Percentiles rank a stretch among this genome's conserved stretches.
Conservation (phyloP, 2,888 invertebrate species). For the Spisula subtruncata region DNA sequence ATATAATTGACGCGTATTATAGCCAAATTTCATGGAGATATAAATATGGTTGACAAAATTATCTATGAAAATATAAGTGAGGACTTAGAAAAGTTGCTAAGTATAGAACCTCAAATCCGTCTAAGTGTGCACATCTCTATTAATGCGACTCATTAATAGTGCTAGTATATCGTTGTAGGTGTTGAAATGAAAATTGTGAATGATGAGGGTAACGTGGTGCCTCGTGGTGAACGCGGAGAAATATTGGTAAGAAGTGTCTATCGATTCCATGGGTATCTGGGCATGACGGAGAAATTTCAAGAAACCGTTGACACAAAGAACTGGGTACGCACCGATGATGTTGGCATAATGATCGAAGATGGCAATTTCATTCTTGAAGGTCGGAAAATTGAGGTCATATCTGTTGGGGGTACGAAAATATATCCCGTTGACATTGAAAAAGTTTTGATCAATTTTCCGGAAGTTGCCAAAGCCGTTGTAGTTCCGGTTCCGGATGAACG, state of each 20-base stretch:
- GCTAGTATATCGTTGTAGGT: slow-evolving; percentile 49
- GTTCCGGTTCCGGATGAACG: slow-evolving; percentile 60
- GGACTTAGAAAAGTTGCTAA: too few relatives aligned
- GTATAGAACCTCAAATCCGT: too few relatives aligned
- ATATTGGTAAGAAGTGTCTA: slow-evolving; percentile 42
- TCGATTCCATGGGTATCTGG: slow-evolving; percentile 52
- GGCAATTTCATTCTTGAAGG: slow-evolving; percentile 60
- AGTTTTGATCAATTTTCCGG: slow-evolving; percentile 28
- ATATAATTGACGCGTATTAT: too few relatives aligned
- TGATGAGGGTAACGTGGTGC: slow-evolving; percentile 46
- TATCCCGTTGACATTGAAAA: slow-evolving; percentile 53
- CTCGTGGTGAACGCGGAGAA: slow-evolving; percentile 53
- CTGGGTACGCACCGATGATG: slow-evolving; percentile 59
- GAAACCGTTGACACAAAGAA: slow-evolving; percentile 37
- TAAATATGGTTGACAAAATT: too few relatives aligned
- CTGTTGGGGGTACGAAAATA: slow-evolving; percentile 42
- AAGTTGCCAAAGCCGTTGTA: slow-evolving; percentile 33
- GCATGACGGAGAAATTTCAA: slow-evolving; percentile 33
- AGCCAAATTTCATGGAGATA: too few relatives aligned
- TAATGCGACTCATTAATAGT: too few relatives aligned
- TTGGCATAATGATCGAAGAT: slow-evolving; percentile 43
- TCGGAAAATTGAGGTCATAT: slow-evolving; percentile 47
- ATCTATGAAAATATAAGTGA: too few relatives aligned
- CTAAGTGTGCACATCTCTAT: too few relatives aligned
- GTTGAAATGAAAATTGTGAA: slow-evolving; percentile 59